Conservation (phyloP, 2,888 invertebrate genomes). For the Megamerina dolium region DNA sequence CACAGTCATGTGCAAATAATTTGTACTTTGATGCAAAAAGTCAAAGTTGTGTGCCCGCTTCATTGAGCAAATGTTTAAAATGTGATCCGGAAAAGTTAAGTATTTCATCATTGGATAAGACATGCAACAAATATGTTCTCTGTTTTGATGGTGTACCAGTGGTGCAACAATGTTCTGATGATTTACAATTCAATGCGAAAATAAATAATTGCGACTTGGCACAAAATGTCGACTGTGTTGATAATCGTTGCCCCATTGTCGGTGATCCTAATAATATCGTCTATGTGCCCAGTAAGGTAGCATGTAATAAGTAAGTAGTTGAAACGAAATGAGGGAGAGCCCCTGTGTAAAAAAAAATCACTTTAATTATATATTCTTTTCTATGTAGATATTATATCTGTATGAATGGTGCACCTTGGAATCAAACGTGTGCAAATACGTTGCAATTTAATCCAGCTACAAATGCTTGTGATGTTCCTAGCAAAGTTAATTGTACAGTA, state of each 20-base stretch:
- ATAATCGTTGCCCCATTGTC: conserved; percentile 22
- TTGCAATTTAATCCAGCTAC: conserved; percentile 20
- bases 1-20: conserved; percentile 16
- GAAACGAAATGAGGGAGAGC: background rate
- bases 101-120: conserved; percentile 16
- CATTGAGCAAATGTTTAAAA: conserved; percentile 9
- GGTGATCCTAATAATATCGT: conserved; percentile 15
- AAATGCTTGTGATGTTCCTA: conserved; percentile 21
- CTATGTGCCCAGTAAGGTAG: conserved; percentile 17
- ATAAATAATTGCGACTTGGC: conserved; percentile 26
- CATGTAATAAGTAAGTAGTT: conserved; percentile 20
- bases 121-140: conserved; percentile 26
- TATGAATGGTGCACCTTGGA: conserved; percentile 19
- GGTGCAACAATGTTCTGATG: conserved; percentile 21
- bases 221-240: conserved; percentile 25
- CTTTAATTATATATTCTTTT: background rate
- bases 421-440: conserved; percentile 18
- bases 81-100: conserved; percentile 11
- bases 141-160: conserved; percentile 22
- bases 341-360: background rate
- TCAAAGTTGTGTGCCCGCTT: conserved; percentile 18
- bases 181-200: conserved; percentile 24
- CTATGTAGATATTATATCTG: conserved; percentile 29
- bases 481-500: conserved; percentile 25
- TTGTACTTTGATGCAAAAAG: conserved; percentile 17